These are phyloP conservation scores for Agrochola litura DNA, from an alignment of 2,888 invertebrate genomes.

Conservation along the genomic window DNA sequence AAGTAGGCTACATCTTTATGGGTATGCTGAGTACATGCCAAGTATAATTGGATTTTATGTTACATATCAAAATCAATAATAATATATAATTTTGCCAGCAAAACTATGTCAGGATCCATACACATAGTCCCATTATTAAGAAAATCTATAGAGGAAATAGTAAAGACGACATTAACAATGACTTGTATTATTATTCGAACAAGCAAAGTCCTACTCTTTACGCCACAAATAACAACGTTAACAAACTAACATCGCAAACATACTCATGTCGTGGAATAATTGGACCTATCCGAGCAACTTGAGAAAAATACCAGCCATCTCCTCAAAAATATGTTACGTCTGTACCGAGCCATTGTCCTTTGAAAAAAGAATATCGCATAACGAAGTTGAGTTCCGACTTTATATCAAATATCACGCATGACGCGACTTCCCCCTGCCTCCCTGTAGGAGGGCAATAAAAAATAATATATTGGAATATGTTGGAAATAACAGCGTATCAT, in stretches of 20 bases:
- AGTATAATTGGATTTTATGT: not conserved
- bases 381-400: slow-evolving; percentile 90
- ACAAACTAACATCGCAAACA: slow-evolving; percentile 84
- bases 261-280: slow-evolving; percentile 86
- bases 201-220: slow-evolving; percentile 54
- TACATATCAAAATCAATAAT: not conserved
- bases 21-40: not conserved
- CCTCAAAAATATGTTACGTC: slow-evolving; percentile 87
- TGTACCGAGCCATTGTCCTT: slow-evolving; percentile 88
- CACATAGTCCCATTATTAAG: not conserved
- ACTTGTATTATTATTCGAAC: slow-evolving; percentile 64
- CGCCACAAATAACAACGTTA: slow-evolving; percentile 74
- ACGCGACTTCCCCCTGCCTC: slow-evolving; percentile 82
- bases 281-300: slow-evolving; percentile 84
- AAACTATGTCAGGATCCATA: slow-evolving; percentile 2
- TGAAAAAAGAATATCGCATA: slow-evolving; percentile 90
- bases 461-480: slow-evolving; percentile 91
- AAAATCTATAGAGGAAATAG: slow-evolving; percentile 27
- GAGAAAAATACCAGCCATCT: slow-evolving; percentile 86
- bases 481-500: slow-evolving; percentile 91
- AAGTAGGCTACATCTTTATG: not conserved
- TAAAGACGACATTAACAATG: slow-evolving; percentile 51
- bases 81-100: not conserved
- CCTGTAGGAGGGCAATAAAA: slow-evolving; percentile 88
- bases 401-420: slow-evolving; percentile 91